Base-by-base conservation (phyloP, 2,888 invertebrate species). In the Nemapogon koenigi region DNA sequence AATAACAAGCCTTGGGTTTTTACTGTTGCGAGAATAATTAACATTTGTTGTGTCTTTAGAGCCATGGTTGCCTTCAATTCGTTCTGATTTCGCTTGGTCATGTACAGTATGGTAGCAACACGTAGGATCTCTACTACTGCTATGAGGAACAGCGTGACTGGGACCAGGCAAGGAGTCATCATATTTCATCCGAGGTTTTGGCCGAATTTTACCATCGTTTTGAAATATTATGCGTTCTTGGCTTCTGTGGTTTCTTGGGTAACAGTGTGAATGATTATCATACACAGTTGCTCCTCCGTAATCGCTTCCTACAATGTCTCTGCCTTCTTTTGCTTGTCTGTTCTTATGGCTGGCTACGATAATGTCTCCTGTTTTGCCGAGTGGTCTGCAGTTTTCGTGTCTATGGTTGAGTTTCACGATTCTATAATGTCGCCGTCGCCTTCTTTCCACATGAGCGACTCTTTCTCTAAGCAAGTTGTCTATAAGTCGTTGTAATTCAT, bases 311-410 rank as follows among this genome's bases (percentile, higher is more conserved):
- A 52, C 46, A 4, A 53, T 46, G 15, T 69, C 62, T 22, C 43
- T 49, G 6, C 51, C 50, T 3, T 66, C 67, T 38, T 55, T 55
- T 3, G 55, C 53, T 16, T 58, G 59, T 35, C 51, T 64, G 39
- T 67, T 63, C 48, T 76, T 75, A 41, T 76, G 68, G 47, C 71
- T 76, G 7, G 78, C 78, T 6, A 78, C 78, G 35, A 78, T 76
- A 11, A 78, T 73, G 47, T 75, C 76, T 3, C 76, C 76, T 13
- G 75, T 76, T 51, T 78, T 78, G 3, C 78, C 78, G 4, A 75
- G 44, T 2, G 71, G 55, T 42, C 14, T 32, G 16, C 68, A 55
- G 42, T 66, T 67, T 2, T 16, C 27, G 41, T 75, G 71, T 4
- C 75, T 58, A 44, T 75, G 67, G 43, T 73, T 76, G 18, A 76